phyloP scores from a whole-genome alignment of 2,797 vertebrate species.

The Erethizon dorsatum region DNA sequence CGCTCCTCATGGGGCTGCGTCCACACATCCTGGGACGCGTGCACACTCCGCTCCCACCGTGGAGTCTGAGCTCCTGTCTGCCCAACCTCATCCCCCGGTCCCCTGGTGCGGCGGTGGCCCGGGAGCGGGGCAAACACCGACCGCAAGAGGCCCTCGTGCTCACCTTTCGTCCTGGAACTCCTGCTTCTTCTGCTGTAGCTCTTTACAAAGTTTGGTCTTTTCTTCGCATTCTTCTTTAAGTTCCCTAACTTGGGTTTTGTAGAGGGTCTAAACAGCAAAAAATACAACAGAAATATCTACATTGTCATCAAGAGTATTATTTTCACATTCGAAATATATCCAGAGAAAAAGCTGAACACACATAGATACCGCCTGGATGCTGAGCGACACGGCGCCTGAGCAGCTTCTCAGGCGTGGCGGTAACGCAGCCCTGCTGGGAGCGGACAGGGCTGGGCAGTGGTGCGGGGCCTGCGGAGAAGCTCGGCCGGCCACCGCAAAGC shows the following conservation, averaged over 20 bases:
- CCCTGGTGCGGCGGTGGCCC: too few species aligned
- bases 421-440: too few species aligned
- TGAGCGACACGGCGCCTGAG: neutral
- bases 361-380: neutral
- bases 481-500: neutral
- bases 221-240: conserved; percentile 97
- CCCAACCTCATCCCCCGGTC: neutral
- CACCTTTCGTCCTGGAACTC: conserved; percentile 97
- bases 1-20: neutral
- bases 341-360: conserved; percentile 1
- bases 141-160: neutral
- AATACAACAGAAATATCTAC: conserved; percentile 67
- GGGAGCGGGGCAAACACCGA: neutral
- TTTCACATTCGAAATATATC: conserved; percentile 44
- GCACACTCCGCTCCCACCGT: neutral
- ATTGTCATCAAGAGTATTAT: neutral
- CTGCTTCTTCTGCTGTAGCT: conserved; percentile 94
- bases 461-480: too few species aligned
- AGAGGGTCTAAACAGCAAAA: conserved; percentile 93
- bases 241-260: conserved; percentile 98
- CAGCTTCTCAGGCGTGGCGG: too few species aligned
- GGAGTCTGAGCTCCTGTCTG: neutral
- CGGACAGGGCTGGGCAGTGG: too few species aligned
- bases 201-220: conserved; percentile 94
- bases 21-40: neutral